Conservation (phyloP, 2,888 invertebrate genomes). For the Panzeria rudis region DNA sequence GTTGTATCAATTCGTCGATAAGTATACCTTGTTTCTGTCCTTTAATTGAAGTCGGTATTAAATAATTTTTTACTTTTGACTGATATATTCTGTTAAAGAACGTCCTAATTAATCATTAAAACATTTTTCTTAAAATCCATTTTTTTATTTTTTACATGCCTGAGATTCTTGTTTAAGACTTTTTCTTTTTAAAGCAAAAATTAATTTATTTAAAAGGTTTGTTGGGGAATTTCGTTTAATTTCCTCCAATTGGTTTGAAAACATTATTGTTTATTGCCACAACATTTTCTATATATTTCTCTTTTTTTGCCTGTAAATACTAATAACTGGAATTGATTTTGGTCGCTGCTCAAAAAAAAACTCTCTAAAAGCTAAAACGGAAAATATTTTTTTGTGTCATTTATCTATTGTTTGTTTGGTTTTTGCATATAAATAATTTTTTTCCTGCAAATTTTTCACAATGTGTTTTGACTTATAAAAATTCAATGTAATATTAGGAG, state of each 20-base stretch:
- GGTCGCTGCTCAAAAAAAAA: constrained; percentile 25
- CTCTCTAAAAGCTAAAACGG: constrained; percentile 33
- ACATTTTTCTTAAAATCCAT: neutral
- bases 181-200: constrained; percentile 15
- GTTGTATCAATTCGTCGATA: too few relatives aligned
- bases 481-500: constrained; percentile 58
- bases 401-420: constrained; percentile 56
- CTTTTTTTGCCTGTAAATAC: constrained; percentile 45
- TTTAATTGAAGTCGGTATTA: too few relatives aligned
- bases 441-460: constrained; percentile 15
- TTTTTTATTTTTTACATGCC: neutral
- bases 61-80: too few relatives aligned
- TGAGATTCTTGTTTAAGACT: neutral
- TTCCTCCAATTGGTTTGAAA: constrained; percentile 37
- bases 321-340: constrained; percentile 72
- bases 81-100: too few relatives aligned
- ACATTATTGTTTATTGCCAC: constrained; percentile 55
- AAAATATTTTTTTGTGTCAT: constrained; percentile 54
- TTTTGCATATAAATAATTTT: constrained; percentile 13
- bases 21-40: too few relatives aligned
- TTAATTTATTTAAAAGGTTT: constrained; percentile 70
- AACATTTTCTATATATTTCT: neutral
- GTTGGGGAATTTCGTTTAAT: constrained; percentile 7
- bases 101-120: too few relatives aligned
- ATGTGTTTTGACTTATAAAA: constrained; percentile 53